Percentiles rank a stretch among this genome's conserved stretches.
These are phyloP conservation scores for Ceramica pisi DNA, from an alignment of 2,888 invertebrate species.

Conservation along the genomic window DNA sequence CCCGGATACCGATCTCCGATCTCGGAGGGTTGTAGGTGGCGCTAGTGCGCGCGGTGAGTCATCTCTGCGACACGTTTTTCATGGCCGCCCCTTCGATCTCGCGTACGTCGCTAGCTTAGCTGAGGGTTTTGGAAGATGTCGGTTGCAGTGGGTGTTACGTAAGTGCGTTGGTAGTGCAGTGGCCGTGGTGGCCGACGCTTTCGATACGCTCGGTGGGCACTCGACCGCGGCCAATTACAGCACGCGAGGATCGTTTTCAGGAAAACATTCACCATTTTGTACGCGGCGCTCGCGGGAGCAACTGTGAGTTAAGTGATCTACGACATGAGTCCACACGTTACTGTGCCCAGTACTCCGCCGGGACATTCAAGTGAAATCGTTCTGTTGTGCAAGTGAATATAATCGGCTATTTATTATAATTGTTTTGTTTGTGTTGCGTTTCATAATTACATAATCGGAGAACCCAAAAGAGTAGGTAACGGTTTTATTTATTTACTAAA, in stretches of 20 bases:
- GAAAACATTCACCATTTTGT: constrained; percentile 89
- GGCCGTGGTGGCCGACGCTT: constrained; percentile 83
- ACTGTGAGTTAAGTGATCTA: constrained; percentile 75
- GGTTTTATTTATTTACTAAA: constrained; percentile 56
- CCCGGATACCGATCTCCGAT: constrained; percentile 75
- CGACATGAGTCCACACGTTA: constrained; percentile 74
- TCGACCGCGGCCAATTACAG: constrained; percentile 84
- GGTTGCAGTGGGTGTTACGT: constrained; percentile 88
- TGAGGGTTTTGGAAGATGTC: constrained; percentile 78
- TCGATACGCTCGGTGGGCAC: constrained; percentile 81
- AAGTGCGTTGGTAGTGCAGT: constrained; percentile 85
- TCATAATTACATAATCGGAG: constrained; percentile 68
- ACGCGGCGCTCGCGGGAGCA: constrained; percentile 79
- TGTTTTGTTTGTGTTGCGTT: constrained; percentile 68
- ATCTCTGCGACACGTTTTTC: constrained; percentile 89
- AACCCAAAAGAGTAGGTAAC: constrained; percentile 67
- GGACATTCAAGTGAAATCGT: constrained; percentile 74
- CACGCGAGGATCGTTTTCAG: constrained; percentile 88
- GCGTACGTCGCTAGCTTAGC: constrained; percentile 72
- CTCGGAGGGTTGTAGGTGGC: constrained; percentile 82
- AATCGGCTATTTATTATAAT: constrained; percentile 63
- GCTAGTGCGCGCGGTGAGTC: constrained; percentile 87
- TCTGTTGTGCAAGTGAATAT: constrained; percentile 80
- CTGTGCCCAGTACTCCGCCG: constrained; percentile 66
- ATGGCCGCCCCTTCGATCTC: constrained; percentile 88